Evolutionary conservation across 2,888 invertebrate genomes (phyloP), one percentile per base, ranked within the genome.

Genomic region (Ctena decussata): DNA sequence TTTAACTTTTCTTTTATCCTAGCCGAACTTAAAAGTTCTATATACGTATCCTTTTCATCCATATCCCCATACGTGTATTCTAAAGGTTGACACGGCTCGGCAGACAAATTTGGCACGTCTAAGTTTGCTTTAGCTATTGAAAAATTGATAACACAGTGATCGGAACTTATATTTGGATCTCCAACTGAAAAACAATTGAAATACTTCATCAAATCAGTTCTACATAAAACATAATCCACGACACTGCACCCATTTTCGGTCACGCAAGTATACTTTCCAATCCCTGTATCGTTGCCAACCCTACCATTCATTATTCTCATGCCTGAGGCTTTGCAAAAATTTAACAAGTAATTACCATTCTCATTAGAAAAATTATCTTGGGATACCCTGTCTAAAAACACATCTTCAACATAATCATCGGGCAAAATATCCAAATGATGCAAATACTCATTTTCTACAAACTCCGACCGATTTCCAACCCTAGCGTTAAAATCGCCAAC

Each of bases 231-330:
- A 80, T 69, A 70, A 49, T 80, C 80, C 8, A 74, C 75, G 3
- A 75, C 27, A 27, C 80, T 80, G 35, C 73, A 60, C 11, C 74
- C 80, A n/a, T 27, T 32, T 11, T 41, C 11, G n/a, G 41, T 75
- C 21, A 80, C 44, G 49, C 74, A 80, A 0, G 80, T 80, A 41
- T 41, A 80, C 21, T 80, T 70, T n/a, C 80, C 80, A 0, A 60
- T n/a, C 35, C 44, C 32, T 37, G 30, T 46, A 75, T 74, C 79
- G 1, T 35, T 24, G 11, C 35, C 44, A 30, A 74, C 21, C 49
- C 80, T 41, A 24, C 80, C 80, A 74, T 80, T 80, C 73, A 74
- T 65, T 18, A 80, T 80, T 60, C 74, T 39, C 37, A 80, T n/a
- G 12, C 80, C 80, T 8, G 80, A 46, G 35, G 35, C 1, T n/a